Base-by-base conservation (phyloP, 2,888 invertebrate species). In the Archips xylosteana region DNA sequence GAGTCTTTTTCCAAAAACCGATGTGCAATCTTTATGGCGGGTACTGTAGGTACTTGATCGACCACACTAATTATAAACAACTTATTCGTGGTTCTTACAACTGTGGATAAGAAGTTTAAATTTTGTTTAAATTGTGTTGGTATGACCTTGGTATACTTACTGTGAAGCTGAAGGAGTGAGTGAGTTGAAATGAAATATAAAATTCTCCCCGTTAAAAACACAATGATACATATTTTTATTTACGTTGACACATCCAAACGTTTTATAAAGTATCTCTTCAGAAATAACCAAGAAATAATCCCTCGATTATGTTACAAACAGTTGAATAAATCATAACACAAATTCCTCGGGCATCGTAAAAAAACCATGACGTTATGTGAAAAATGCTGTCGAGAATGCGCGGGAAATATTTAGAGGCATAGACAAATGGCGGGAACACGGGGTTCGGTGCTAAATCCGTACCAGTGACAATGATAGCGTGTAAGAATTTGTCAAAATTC, bases 331-430 rank as follows among this genome's bases (percentile, higher is more conserved):
- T 65, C 65, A 65, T 36, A 65, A 49, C n/a, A 51, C 65, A 65
- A 36, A 65, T 65, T 65, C 65, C 51, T 49, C 15, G 65, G 2
- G 34, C 9, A 63, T 23, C 36, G 51, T 47, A 65, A 65, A 65
- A 12, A 36, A 47, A 15, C 9, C 49, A 51, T 12, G 51, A 36
- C 36, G 15, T 36, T 9, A 51, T 34, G 36, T 65, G 65, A 65
- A 51, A 51, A 65, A 65, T 65, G 49, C 34, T 47, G 34, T 65
- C 32, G 51, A 39, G 65, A 65, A 65, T 51, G 65, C 65, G 36
- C 49, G 65, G 65, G 65, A 65, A 65, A 65, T 65, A 51, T 49
- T 49, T 10, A n/a, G n/a, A 34, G 65, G 51, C 65, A 65, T 65
- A 51, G 65, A 65, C 51, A 65, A 65, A 65, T 65, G 49, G 65